Evolutionary conservation across 35 echinoderm and acorn worm genomes (phyloP).

Genomic region (Antedon bifida): DNA sequence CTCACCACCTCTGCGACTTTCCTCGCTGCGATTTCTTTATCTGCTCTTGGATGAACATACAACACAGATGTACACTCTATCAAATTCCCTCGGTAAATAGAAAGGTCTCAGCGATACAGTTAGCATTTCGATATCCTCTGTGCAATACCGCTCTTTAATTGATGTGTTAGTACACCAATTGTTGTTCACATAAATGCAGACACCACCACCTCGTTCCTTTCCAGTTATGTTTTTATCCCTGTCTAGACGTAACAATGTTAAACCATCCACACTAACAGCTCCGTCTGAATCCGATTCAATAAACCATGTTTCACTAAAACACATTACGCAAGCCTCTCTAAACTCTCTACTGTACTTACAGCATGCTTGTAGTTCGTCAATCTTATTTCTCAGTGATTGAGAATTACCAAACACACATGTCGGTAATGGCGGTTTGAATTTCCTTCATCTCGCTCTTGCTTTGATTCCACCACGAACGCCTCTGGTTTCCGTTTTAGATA

Average conservation of each 20-base stretch:
- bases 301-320: background rate
- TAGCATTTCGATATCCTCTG: slow-evolving; percentile 18
- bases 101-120: slow-evolving; percentile 8
- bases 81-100: slow-evolving; percentile 13
- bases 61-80: background rate
- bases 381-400: background rate
- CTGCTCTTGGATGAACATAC: slow-evolving; percentile 20
- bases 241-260: slow-evolving; percentile 4
- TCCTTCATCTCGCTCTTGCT: background rate
- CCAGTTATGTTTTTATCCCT: slow-evolving; percentile 4
- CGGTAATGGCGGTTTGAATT: background rate
- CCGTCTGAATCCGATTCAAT: background rate
- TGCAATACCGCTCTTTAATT: slow-evolving; percentile 2
- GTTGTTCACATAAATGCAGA: slow-evolving; percentile 31
- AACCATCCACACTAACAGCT: background rate
- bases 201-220: slow-evolving; percentile 16
- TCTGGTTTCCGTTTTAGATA: too few species aligned
- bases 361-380: background rate
- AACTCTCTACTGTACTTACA: background rate
- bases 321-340: background rate
- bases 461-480: too few species aligned
- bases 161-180: slow-evolving; percentile 19
- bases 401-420: background rate
- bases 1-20: slow-evolving; percentile 1
- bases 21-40: background rate